Evolutionary conservation across 2,797 vertebrate genomes (phyloP).

Genomic region (Meda fulgida): DNA sequence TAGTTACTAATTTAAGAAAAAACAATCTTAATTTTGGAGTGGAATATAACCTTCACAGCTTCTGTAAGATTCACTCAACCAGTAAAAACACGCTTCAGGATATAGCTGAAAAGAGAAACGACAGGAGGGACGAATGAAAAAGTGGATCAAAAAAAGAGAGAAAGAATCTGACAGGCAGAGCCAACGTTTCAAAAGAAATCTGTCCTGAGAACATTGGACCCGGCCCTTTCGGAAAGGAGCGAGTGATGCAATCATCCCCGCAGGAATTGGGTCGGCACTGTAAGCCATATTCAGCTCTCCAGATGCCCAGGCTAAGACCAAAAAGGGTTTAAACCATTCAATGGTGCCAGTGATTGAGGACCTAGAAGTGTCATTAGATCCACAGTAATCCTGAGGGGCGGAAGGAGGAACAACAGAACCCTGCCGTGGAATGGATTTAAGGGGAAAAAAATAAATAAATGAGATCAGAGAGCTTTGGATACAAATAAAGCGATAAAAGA

Average conservation of each 20-base stretch:
- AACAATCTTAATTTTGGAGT: not conserved
- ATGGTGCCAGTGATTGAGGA: conserved; percentile 69
- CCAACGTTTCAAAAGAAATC: conserved; percentile 76
- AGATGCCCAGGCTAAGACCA: conserved; percentile 76
- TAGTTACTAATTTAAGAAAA: not conserved
- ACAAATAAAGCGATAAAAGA: conserved; percentile 51
- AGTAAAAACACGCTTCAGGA: conserved; percentile 21
- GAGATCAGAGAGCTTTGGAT: conserved; percentile 47
- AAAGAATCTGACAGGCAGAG: conserved; percentile 53
- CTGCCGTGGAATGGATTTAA: conserved; percentile 39
- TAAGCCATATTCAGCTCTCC: conserved; percentile 73
- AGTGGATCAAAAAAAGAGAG: conserved; percentile 43
- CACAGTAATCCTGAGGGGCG: conserved; percentile 58
- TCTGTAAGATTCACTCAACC: conserved; percentile 1
- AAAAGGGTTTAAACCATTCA: conserved; percentile 71
- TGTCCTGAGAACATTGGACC: conserved; percentile 79
- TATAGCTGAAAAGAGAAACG: conserved; percentile 27
- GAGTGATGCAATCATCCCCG: conserved; percentile 75
- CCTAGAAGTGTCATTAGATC: conserved; percentile 61
- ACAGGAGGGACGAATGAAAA: conserved; percentile 41
- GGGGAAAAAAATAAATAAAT: conserved; percentile 38
- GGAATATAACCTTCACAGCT: not conserved
- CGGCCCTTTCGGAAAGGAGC: conserved; percentile 74
- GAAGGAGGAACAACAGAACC: conserved; percentile 48
- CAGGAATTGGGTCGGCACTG: conserved; percentile 77